A percentile compares a stretch with the other conserved stretches of the same genome.
Evolutionary conservation across 2,113 vertebrate genomes (phyloP).

Genomic region (Ciconia maguari): DNA sequence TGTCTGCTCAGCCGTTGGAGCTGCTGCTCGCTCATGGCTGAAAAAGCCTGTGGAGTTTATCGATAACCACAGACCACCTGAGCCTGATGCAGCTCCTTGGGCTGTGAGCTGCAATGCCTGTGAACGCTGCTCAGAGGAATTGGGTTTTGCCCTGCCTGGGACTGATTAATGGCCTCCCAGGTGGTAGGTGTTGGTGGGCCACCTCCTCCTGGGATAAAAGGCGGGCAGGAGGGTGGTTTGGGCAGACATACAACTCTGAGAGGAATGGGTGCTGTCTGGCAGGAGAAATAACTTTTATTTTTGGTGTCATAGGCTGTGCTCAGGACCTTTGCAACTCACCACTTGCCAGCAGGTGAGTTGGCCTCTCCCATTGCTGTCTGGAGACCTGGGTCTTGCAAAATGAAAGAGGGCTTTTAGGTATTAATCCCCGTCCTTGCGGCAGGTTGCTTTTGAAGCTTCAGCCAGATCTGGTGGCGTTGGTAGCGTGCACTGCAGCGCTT

Average conservation of each 20-base stretch:
- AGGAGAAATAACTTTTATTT: neutral
- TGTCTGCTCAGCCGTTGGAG: neutral
- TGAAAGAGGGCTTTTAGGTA: neutral
- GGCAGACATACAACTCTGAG: rapidly evolving
- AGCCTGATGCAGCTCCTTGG: rapidly evolving
- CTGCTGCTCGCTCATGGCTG: neutral
- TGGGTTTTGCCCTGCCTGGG: neutral
- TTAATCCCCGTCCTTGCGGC: neutral
- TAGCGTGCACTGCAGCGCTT: rapidly evolving
- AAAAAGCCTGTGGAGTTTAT: neutral
- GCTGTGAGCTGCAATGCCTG: neutral
- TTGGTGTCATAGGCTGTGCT: rapidly evolving
- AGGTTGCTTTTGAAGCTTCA: neutral
- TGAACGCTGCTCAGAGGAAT: neutral
- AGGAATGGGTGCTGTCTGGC: neutral
- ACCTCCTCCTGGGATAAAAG: neutral
- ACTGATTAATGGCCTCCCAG: neutral
- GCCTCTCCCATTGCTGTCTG: rapidly evolving
- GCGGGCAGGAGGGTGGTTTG: neutral
- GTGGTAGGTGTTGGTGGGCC: neutral
- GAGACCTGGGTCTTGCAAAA: neutral
- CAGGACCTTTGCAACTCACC: neutral
- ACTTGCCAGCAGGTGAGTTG: neutral
- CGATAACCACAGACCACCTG: neutral
- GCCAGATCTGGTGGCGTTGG: too few species aligned